These are phyloP conservation scores for Clivina fossor DNA, from an alignment of 2,888 invertebrate genomes.

Conservation along the genomic window DNA sequence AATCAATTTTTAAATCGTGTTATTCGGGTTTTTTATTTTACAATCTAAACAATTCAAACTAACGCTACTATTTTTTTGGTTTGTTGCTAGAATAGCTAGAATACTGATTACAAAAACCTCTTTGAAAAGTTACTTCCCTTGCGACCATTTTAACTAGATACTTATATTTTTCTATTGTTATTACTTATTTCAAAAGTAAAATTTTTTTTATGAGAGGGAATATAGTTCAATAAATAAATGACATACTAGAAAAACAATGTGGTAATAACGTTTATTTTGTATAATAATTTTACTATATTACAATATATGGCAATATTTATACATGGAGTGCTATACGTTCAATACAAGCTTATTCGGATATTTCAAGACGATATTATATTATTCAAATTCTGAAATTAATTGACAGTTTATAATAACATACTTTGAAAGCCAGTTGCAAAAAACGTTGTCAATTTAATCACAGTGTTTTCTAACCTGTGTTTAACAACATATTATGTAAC, in stretches of 20 bases:
- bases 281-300: conserved; percentile 32
- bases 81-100: too few species aligned
- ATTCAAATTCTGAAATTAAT: not conserved
- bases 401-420: not conserved
- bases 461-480: too few species aligned
- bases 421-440: not conserved
- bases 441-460: not conserved
- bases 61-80: too few species aligned
- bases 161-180: too few species aligned
- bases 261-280: conserved; percentile 32
- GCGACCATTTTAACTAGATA: too few species aligned
- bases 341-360: conserved; percentile 24
- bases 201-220: not conserved
- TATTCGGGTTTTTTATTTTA: too few species aligned
- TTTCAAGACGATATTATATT: conserved; percentile 21
- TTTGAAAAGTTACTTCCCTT: too few species aligned
- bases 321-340: conserved; percentile 29
- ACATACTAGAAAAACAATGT: conserved; percentile 29
- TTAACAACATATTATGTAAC: too few species aligned
- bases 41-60: too few species aligned
- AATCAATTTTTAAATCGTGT: too few species aligned
- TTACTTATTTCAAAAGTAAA: not conserved
- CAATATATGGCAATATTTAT: conserved; percentile 33
- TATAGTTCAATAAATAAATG: conserved; percentile 16
- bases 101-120: too few species aligned